Base-by-base conservation (phyloP, 2,888 invertebrate genomes). In the Polietes domitor region DNA sequence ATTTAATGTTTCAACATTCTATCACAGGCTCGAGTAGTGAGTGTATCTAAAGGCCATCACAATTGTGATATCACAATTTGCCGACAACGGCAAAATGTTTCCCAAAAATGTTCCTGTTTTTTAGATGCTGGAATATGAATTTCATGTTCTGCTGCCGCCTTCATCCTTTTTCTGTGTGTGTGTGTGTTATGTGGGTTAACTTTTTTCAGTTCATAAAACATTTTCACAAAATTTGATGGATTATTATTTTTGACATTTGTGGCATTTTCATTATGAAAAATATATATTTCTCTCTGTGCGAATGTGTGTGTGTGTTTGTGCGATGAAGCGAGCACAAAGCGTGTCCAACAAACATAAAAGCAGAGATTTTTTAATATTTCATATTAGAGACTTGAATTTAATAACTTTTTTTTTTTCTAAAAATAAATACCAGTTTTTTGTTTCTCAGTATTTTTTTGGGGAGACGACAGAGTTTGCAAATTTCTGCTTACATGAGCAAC, bases 201-300 rank as follows among this genome's bases (percentile, higher is more conserved):
- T 4, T 32, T 32, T 32, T 32, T 32, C 32, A 32, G 32, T 32
- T 32, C 32, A 47, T 47, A 47, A 47, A 47, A 12, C 47, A 47
- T 47, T 47, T 47, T 12, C 47, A 47, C 47, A n/a, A 50, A 50
- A 70, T n/a, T 73, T 73, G 73, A 73, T 73, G 73, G 26, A 58
- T 73, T 28, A 58, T 58, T 73, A 55, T 55, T 73, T 73, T 73
- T 55, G 41, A 58, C 73, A 73, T 41, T 73, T 73, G 12, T 73
- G 73, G 55, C 73, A 73, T 21, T 73, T 73, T 55, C 73, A 73
- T 37, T 73, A 55, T n/a, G 10, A 41, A 21, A 58, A 19, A 58
- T 47, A n/a, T n/a, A 15, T 41, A n/a, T n/a, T n/a, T 41, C 7
- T 32, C 5, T 5, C 5, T 32, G 32, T 32, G 32, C 7, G 32